Base-by-base conservation (phyloP, 2,797 vertebrate genomes). In the Saxicola maurus region DNA sequence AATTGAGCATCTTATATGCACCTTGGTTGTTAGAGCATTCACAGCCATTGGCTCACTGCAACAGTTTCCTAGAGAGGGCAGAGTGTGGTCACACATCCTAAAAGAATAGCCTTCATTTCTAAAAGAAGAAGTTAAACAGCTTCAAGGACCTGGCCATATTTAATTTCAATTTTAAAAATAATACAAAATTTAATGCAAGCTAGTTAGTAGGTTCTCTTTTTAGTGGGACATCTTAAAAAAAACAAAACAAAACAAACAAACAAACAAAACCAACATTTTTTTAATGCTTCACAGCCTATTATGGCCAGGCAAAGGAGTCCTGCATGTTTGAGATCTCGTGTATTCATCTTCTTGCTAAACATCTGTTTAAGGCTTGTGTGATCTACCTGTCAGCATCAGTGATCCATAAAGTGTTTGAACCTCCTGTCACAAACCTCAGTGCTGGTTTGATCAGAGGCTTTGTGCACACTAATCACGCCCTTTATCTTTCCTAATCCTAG, bases 351-450 rank as follows among this genome's bases (percentile, higher is more conserved):
- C 92, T 91, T 78, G 71, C 96, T 97, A 97, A 97, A 97, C 96
- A 97, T 96, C 96, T 97, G 97, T 97, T 97, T 97, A 96, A 97
- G 93, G 96, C 94, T 93, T 86, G 91, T 97, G 96, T 97, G 97
- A 96, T 96, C 96, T 96, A 97, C 97, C 97, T 97, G 96, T 97
- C 97, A 97, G 96, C 96, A 93, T 82, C 87, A 96, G 92, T 93
- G 95, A 97, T 95, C 96, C 96, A 91, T 86, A 89, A 95, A 95
- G 95, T 95, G 95, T 97, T 96, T 96, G 96, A 97, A 97, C 89
- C 95, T 95, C 94, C 95, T 95, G 96, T 96, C 96, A 96, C 93
- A 96, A 96, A 92, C 93, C 95, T 94, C 94, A 76, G 88, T 52
- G 93, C 93, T 93, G 92, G 96, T 95, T 96, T 97, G 97, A 97